Conservation (phyloP, 2,888 invertebrate genomes). For the Trileptium ribeirensis region DNA sequence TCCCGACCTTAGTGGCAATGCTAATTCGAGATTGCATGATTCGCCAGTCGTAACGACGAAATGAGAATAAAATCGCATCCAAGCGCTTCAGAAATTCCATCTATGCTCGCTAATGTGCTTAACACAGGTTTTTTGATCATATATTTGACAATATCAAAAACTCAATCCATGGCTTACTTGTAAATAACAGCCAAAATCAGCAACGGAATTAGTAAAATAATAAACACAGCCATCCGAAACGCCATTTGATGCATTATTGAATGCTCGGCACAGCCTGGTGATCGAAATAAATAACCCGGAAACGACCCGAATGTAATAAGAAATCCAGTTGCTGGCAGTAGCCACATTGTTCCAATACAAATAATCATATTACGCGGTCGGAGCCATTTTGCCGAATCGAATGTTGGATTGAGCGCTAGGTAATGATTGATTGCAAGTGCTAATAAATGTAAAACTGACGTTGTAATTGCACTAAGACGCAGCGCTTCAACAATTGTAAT, state of each 20-base stretch:
- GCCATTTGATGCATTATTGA: neutral
- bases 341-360: neutral
- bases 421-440: constrained; percentile 13
- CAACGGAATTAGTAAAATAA: neutral
- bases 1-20: too few relatives aligned
- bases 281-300: neutral
- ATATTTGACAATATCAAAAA: too few relatives aligned
- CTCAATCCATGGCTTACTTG: too few relatives aligned
- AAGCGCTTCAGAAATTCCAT: too few relatives aligned
- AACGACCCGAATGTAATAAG: neutral
- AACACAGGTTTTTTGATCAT: too few relatives aligned
- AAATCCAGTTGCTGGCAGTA: neutral
- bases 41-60: too few relatives aligned
- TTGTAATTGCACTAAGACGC: neutral
- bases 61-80: too few relatives aligned
- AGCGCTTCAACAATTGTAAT: neutral
- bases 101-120: too few relatives aligned
- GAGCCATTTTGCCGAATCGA: neutral
- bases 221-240: neutral
- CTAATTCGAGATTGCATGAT: too few relatives aligned
- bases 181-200: neutral
- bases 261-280: neutral
- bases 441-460: neutral
- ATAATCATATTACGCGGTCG: neutral
- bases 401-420: neutral